phyloP scores from a whole-genome alignment of 2,888 invertebrate species.

The Hyalella azteca region DNA sequence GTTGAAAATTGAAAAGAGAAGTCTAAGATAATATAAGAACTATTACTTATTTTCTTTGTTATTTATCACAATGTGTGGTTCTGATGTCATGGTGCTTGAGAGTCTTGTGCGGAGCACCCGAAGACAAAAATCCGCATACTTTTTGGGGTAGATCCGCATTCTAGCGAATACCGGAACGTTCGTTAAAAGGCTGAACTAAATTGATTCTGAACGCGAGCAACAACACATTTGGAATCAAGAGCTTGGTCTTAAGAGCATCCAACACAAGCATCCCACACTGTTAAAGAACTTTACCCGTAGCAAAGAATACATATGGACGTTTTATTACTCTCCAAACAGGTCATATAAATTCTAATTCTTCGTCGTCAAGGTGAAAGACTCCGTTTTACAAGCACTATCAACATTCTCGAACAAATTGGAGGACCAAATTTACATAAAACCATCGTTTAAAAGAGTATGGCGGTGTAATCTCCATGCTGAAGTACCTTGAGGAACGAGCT shows the following conservation, averaged over 20 bases:
- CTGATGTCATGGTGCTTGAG: neutral
- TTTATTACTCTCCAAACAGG: conserved; percentile 30
- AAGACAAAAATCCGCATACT: neutral
- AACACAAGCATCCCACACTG: neutral
- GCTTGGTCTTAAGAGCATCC: conserved; percentile 2
- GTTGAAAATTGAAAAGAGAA: too few relatives aligned
- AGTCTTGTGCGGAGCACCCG: neutral
- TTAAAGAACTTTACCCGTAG: conserved; percentile 5
- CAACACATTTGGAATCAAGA: conserved; percentile 28
- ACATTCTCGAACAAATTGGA: conserved; percentile 36
- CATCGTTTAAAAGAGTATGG: conserved; percentile 23
- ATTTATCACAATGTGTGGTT: too few relatives aligned
- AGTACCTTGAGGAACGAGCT: conserved; percentile 33
- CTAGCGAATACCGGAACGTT: neutral
- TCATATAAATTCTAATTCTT: conserved; percentile 37
- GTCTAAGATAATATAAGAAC: too few relatives aligned
- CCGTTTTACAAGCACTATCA: conserved; percentile 28
- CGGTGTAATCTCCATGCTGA: conserved; percentile 32
- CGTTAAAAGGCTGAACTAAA: conserved; percentile 21
- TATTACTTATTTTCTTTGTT: too few relatives aligned
- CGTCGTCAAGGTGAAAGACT: conserved; percentile 24
- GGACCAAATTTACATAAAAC: conserved; percentile 30
- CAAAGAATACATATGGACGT: conserved; percentile 17
- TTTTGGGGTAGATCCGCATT: neutral
- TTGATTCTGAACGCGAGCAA: conserved; percentile 17